phyloP scores from a whole-genome alignment of 2,797 vertebrate genomes.

The Moxostoma hubbsi region DNA sequence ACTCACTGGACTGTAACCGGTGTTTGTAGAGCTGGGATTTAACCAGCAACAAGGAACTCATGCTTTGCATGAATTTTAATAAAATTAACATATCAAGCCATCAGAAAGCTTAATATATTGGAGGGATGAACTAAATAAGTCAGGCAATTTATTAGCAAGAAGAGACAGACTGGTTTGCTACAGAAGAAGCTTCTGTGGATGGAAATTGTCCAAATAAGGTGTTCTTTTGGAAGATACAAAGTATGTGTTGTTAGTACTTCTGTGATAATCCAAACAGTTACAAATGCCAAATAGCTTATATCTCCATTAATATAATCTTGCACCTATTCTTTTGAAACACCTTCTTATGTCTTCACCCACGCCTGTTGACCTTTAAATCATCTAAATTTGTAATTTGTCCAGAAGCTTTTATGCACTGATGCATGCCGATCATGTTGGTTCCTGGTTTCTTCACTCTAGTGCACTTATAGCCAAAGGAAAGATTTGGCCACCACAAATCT shows the following conservation, averaged over 20 bases:
- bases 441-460: slow-evolving; percentile 40
- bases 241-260: not conserved
- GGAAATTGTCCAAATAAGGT: not conserved
- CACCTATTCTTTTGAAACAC: not conserved
- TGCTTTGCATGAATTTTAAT: slow-evolving; percentile 32
- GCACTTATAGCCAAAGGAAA: slow-evolving; percentile 39
- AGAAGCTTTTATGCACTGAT: slow-evolving; percentile 43
- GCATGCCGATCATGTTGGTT: slow-evolving; percentile 41
- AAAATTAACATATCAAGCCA: slow-evolving; percentile 39
- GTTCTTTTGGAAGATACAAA: no score
- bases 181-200: not conserved
- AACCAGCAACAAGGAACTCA: not conserved
- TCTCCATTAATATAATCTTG: not conserved
- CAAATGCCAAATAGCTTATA: no score
- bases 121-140: slow-evolving; percentile 17
- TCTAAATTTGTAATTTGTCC: slow-evolving; percentile 23
- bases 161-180: slow-evolving; percentile 10
- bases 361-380: slow-evolving; percentile 41
- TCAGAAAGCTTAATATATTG: slow-evolving; percentile 14
- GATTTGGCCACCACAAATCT: slow-evolving; percentile 8
- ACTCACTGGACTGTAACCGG: slow-evolving; percentile 34
- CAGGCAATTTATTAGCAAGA: not conserved
- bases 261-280: no score
- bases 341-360: not conserved
- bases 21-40: slow-evolving; percentile 23